Conservation (phyloP, 2,888 invertebrate genomes). For the Phalera bucephala region DNA sequence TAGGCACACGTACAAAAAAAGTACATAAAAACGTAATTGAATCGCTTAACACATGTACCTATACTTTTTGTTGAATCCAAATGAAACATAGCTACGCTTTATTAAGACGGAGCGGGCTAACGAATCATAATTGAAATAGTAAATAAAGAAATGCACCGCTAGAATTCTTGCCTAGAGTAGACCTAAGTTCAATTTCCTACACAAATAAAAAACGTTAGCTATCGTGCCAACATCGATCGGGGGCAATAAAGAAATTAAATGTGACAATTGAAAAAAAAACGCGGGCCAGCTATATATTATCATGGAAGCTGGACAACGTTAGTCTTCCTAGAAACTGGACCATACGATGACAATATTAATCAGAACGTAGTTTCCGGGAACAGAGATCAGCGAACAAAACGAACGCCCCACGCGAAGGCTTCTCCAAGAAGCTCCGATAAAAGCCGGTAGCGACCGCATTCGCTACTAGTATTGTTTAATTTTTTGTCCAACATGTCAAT, state of each 20-base stretch:
- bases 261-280: neutral
- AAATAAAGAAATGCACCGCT: constrained; percentile 21
- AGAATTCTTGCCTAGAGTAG: constrained; percentile 10
- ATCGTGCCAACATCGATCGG: no score
- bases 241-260: no score
- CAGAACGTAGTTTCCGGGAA: constrained; percentile 19
- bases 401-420: constrained; percentile 18
- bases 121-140: constrained; percentile 32
- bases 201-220: neutral
- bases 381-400: constrained; percentile 27
- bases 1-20: constrained; percentile 42
- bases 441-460: constrained; percentile 48
- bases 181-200: neutral
- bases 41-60: constrained; percentile 42
- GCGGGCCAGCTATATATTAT: no score
- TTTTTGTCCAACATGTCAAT: constrained; percentile 60
- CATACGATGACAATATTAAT: constrained; percentile 24
- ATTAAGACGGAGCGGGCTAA: constrained; percentile 36
- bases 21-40: constrained; percentile 58
- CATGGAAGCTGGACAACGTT: constrained; percentile 15
- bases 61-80: constrained; percentile 51
- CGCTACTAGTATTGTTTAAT: constrained; percentile 54
- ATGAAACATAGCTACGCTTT: constrained; percentile 39
- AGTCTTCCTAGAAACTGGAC: constrained; percentile 26
- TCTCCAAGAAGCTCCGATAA: constrained; percentile 30